Base-by-base conservation (phyloP, 2,113 vertebrate species). In the Pantherophis guttatus region DNA sequence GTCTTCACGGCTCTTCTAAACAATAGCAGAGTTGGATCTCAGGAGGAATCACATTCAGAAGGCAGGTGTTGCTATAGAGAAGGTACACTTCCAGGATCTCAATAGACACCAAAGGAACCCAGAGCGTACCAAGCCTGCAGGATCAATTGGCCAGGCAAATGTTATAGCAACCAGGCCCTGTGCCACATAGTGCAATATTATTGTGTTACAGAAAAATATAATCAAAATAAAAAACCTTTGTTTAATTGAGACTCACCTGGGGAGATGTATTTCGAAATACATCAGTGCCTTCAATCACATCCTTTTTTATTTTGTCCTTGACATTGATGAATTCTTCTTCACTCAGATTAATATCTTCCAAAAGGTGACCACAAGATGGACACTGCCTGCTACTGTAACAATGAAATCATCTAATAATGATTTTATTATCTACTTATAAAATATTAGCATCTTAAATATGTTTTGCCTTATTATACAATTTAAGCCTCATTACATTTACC, bases 191-290 rank as follows among this genome's bases (percentile, higher is more conserved):
- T 8, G 33, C 33, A 81, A 44, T 81, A 44, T 81, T 54, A 29
- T 50, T 57, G 52, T 17, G 10, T 23, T 55, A 92, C 21, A 23
- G 65, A 23, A 29, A 85, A 24, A 88, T 65, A 65, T 26, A 52
- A 53, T 39, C 50, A 70, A 10, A 48, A 85, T 89, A 11, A n/a
- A 62, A 89, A 81, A 65, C 8, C 39, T 26, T n/a, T 3, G 39
- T 50, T 13, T 0, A 0, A 21, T 17, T 7, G 81, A 88, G 57
- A 93, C 97, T 92, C 87, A 99, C 99, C 98, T 98, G 91, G 10
- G 99, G 99, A 54, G 97, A 99, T 5, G 99, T 99, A 97, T 99
- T 99, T 19, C 96, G 98, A 55, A 98, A 99, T 90, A 98, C 96
- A 92, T 99, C 98, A 52, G 44, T 95, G 24, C 99, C 99, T 93